These are phyloP conservation scores for Eilema sororculum DNA, from an alignment of 2,888 invertebrate genomes.

Conservation along the genomic window DNA sequence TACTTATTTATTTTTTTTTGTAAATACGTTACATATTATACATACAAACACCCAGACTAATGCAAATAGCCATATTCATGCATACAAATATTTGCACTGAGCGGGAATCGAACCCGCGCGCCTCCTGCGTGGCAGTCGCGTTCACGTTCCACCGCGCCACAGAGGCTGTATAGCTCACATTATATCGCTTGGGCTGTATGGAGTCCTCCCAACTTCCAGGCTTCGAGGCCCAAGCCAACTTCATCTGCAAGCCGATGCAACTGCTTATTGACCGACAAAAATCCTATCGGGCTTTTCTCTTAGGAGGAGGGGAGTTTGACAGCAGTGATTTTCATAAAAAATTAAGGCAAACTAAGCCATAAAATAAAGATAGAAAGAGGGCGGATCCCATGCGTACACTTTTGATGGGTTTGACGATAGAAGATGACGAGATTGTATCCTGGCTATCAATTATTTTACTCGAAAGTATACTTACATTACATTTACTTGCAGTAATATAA, in stretches of 20 bases:
- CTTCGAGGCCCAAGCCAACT: neutral
- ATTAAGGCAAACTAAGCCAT: neutral
- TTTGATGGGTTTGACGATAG: too few species aligned
- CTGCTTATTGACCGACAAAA: too few species aligned
- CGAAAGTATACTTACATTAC: neutral
- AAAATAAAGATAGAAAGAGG: neutral
- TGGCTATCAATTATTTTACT: neutral
- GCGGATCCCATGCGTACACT: neutral
- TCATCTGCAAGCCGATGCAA: neutral
- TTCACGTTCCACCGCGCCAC: too few species aligned
- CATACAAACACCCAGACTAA: too few species aligned
- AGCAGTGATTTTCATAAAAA: too few species aligned
- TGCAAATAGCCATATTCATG: too few species aligned
- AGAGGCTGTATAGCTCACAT: too few species aligned
- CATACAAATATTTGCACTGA: too few species aligned
- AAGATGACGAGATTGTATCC: neutral
- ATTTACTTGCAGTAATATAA: slow-evolving; percentile 22
- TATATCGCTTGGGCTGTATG: neutral
- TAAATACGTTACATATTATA: too few species aligned
- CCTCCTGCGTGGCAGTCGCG: too few species aligned
- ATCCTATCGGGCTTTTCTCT: neutral
- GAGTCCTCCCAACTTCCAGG: neutral
- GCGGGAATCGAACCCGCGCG: too few species aligned
- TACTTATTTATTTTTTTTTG: too few species aligned
- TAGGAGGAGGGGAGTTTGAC: neutral